These are phyloP conservation scores for Ariopsis seemanni DNA, from an alignment of 2,113 vertebrate species.

Conservation along the genomic window DNA sequence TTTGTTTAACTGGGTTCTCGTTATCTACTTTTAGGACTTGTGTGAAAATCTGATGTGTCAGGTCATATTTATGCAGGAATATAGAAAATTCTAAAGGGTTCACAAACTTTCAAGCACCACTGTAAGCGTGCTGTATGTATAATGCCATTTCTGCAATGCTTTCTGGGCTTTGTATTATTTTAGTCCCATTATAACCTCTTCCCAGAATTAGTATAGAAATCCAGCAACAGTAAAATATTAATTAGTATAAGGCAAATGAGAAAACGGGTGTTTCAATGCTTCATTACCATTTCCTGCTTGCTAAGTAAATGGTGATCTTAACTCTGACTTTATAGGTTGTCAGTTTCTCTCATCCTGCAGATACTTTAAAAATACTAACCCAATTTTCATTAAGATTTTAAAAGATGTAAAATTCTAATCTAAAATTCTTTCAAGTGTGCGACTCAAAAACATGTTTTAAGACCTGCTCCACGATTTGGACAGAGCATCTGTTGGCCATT, in stretches of 20 bases:
- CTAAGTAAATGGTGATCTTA: neutral
- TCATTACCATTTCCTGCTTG: neutral
- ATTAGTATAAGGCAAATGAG: neutral
- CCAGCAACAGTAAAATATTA: neutral
- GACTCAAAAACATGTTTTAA: neutral
- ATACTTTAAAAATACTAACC: neutral
- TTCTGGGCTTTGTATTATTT: no score
- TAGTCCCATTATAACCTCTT: neutral
- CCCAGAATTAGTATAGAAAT: neutral
- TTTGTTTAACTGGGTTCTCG: no score
- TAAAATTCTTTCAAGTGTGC: neutral
- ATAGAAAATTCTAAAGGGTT: no score
- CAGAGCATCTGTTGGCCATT: neutral
- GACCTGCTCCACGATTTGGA: neutral
- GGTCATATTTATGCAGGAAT: no score
- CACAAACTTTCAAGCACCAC: no score
- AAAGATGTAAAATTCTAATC: neutral
- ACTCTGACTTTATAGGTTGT: neutral
- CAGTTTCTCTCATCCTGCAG: neutral
- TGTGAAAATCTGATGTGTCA: no score
- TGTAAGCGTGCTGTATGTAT: neutral
- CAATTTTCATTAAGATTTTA: neutral
- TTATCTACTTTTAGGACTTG: no score
- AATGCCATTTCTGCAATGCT: neutral
- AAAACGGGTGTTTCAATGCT: neutral